Percentiles rank a stretch among this genome's conserved stretches.
phyloP scores from a whole-genome alignment of 2,113 vertebrate genomes.

The Fulmarus glacialis region DNA sequence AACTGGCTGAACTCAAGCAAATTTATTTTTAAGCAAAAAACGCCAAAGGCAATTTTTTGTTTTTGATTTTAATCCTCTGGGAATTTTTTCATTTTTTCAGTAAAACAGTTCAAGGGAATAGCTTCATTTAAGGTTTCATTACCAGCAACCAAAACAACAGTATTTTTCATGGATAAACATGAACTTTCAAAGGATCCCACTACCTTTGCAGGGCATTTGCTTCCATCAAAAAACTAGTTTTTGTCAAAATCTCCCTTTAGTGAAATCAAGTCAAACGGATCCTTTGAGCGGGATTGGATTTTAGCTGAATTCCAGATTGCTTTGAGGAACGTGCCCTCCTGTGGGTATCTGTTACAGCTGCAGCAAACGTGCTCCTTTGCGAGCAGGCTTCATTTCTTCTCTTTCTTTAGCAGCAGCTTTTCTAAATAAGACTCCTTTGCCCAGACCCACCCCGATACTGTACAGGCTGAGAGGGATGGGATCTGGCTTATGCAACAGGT shows the following conservation, averaged over 20 bases:
- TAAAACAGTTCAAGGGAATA: neutral
- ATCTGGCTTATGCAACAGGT: neutral
- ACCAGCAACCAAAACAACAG: neutral
- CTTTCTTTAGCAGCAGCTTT: neutral
- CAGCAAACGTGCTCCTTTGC: neutral
- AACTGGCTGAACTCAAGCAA: neutral
- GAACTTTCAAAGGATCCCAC: neutral
- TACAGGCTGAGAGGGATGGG: rapidly evolving
- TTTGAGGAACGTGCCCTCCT: constrained; percentile 54
- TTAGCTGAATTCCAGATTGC: neutral
- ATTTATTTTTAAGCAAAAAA: neutral
- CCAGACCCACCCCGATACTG: rapidly evolving
- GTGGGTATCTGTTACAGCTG: constrained; percentile 43
- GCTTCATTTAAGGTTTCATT: neutral
- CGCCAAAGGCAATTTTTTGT: neutral
- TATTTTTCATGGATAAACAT: neutral
- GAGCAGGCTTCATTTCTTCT: neutral
- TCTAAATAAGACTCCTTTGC: neutral
- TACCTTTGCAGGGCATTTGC: neutral
- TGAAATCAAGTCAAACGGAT: neutral
- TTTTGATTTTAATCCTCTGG: neutral
- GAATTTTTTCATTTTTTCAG: neutral
- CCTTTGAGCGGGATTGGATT: rapidly evolving
- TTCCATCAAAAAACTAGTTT: rapidly evolving
- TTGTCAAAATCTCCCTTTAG: neutral